Evolutionary conservation across 1,140 invertebrate species (phyloP).

Genomic region (Drosophila aff.): DNA sequence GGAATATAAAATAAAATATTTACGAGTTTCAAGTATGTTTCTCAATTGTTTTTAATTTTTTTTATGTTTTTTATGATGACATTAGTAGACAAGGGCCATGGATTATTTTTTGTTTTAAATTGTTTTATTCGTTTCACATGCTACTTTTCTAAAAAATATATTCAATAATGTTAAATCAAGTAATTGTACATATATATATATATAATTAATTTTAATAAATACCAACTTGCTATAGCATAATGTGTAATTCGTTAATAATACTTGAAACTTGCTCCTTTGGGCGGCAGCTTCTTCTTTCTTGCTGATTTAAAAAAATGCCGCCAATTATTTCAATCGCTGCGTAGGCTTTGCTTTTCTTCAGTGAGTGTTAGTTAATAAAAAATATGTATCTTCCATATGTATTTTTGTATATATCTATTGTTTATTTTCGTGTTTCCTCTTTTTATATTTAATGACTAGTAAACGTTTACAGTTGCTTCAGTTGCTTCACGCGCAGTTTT

Average conservation of each 20-base stretch:
- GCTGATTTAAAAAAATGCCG: slow-evolving; percentile 52
- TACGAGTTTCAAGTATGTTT: background rate
- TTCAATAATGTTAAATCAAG: slow-evolving; percentile 79
- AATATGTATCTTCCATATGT: slow-evolving; percentile 65
- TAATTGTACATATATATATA: slow-evolving; percentile 67
- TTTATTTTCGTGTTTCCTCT: background rate
- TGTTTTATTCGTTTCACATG: slow-evolving; percentile 59
- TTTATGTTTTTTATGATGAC: background rate
- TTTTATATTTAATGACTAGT: slow-evolving; percentile 74
- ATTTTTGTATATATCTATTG: slow-evolving; percentile 30
- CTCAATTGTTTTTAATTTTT: background rate
- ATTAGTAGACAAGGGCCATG: slow-evolving; percentile 26
- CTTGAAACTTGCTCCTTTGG: slow-evolving; percentile 65
- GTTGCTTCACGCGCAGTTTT: slow-evolving; percentile 38
- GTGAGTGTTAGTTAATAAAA: slow-evolving; percentile 68
- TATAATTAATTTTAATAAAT: slow-evolving; percentile 77
- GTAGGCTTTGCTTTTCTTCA: slow-evolving; percentile 23
- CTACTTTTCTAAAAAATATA: slow-evolving; percentile 82
- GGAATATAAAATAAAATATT: slow-evolving; percentile 3
- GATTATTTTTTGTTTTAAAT: slow-evolving; percentile 26
- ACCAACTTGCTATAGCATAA: slow-evolving; percentile 80
- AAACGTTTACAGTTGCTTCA: slow-evolving; percentile 68
- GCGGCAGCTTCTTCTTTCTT: slow-evolving; percentile 26
- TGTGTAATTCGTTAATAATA: slow-evolving; percentile 79
- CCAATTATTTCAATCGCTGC: slow-evolving; percentile 44